Conservation (phyloP, 1,140 invertebrate species). For the Pemphigus obesinymphae region DNA sequence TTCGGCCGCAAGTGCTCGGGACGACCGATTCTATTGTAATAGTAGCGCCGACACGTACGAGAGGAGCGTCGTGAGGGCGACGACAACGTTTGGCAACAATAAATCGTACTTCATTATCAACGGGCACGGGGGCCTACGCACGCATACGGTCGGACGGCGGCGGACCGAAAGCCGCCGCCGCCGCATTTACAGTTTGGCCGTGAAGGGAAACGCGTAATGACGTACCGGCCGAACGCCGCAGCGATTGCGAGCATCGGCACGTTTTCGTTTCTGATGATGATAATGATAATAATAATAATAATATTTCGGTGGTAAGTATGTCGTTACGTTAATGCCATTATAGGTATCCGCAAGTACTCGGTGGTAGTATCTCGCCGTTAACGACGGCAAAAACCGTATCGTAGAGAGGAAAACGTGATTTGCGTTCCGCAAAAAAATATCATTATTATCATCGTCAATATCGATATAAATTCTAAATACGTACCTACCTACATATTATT, state of each 20-base stretch:
- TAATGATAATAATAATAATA: no score
- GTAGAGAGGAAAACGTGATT: no score
- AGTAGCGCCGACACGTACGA: not conserved
- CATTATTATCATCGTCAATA: no score
- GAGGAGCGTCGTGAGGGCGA: not conserved
- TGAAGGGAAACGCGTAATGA: conserved; percentile 16
- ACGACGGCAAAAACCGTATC: no score
- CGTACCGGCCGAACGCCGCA: not conserved
- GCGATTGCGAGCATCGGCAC: not conserved
- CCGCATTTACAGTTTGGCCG: conserved; percentile 37
- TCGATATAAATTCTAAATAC: no score
- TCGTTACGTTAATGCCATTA: no score
- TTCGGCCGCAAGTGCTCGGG: not conserved
- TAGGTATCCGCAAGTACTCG: no score
- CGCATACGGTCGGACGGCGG: not conserved
- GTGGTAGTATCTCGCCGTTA: no score
- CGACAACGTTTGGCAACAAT: not conserved
- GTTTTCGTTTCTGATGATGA: not conserved
- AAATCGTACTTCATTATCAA: conserved; percentile 13
- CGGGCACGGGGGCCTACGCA: not conserved
- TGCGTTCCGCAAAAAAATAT: no score
- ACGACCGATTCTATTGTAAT: not conserved
- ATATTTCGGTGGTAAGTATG: not conserved
- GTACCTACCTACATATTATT: no score
- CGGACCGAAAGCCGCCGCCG: conserved; percentile 1